phyloP scores from a whole-genome alignment of 2,113 vertebrate species.

The Solea senegalensis region DNA sequence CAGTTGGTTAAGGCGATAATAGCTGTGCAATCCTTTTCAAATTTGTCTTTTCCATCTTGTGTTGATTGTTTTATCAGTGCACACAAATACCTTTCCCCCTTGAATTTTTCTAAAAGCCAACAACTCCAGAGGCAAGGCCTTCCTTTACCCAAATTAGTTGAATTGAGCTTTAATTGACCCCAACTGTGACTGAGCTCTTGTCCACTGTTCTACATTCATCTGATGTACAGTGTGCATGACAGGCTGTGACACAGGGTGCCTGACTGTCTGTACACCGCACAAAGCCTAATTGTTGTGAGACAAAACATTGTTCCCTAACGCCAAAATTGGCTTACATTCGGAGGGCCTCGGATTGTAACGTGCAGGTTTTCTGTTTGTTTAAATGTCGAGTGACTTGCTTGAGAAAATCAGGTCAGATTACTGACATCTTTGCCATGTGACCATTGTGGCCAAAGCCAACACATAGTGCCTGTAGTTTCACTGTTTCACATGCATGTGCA shows the following conservation, averaged over 20 bases:
- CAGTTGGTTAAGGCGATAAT: too few species aligned
- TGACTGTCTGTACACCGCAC: slow-evolving; percentile 73
- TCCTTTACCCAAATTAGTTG: slow-evolving; percentile 45
- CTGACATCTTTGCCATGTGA: slow-evolving; percentile 39
- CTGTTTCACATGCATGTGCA: background rate
- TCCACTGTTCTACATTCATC: slow-evolving; percentile 65
- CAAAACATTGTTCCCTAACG: slow-evolving; percentile 63
- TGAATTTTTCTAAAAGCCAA: slow-evolving; percentile 7
- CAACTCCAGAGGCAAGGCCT: slow-evolving; percentile 3
- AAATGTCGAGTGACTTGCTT: slow-evolving; percentile 38
- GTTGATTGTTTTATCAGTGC: background rate
- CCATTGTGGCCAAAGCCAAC: slow-evolving; percentile 31
- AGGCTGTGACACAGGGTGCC: slow-evolving; percentile 74
- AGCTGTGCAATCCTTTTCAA: background rate
- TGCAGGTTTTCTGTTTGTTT: slow-evolving; percentile 51
- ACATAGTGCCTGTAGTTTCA: slow-evolving; percentile 9
- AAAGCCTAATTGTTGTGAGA: slow-evolving; percentile 74
- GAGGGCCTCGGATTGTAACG: slow-evolving; percentile 8
- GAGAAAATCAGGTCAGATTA: slow-evolving; percentile 67
- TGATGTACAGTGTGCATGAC: slow-evolving; percentile 73
- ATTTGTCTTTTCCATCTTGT: background rate
- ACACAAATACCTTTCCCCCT: background rate
- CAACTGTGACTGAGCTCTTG: slow-evolving; percentile 62
- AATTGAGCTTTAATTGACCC: slow-evolving; percentile 68
- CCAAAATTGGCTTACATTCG: slow-evolving; percentile 62